phyloP scores from a whole-genome alignment of 2,797 vertebrate species.

The Orestias chungarensis region DNA sequence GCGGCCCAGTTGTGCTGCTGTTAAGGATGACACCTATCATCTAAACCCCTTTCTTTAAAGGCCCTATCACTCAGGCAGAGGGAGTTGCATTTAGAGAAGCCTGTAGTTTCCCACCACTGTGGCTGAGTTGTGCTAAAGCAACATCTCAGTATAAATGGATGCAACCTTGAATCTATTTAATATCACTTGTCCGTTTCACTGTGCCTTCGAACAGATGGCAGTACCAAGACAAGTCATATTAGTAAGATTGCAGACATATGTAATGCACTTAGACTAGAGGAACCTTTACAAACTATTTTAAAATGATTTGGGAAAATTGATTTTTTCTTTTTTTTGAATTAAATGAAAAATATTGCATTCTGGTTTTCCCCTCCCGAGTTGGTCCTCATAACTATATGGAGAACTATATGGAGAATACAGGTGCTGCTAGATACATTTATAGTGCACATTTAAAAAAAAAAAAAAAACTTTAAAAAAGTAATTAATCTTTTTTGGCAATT shows the following conservation, averaged over 20 bases:
- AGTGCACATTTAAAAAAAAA: not conserved
- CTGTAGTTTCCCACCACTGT: constrained; percentile 52
- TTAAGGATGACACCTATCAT: constrained; percentile 65
- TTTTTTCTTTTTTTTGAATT: not conserved
- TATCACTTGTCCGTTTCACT: constrained; percentile 10
- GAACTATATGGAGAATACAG: not conserved
- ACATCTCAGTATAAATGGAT: constrained; percentile 51
- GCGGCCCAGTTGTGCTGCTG: constrained; percentile 65
- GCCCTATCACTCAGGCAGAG: constrained; percentile 60
- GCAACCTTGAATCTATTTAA: constrained; percentile 38
- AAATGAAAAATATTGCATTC: not conserved
- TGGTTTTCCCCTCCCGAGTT: not conserved
- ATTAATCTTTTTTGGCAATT: not conserved
- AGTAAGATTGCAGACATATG: constrained; percentile 13
- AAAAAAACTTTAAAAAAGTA: not conserved
- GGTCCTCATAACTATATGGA: not conserved
- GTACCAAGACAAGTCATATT: constrained; percentile 20
- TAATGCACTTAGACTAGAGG: not conserved
- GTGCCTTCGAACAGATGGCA: constrained; percentile 28
- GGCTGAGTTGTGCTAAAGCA: constrained; percentile 49
- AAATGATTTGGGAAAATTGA: not conserved
- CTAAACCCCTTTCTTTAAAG: constrained; percentile 62
- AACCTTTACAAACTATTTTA: not conserved
- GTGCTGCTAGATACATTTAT: too few relatives aligned
- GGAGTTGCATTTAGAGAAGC: constrained; percentile 52